Conservation (phyloP, 1,140 invertebrate genomes). For the Dysdera silvatica region DNA sequence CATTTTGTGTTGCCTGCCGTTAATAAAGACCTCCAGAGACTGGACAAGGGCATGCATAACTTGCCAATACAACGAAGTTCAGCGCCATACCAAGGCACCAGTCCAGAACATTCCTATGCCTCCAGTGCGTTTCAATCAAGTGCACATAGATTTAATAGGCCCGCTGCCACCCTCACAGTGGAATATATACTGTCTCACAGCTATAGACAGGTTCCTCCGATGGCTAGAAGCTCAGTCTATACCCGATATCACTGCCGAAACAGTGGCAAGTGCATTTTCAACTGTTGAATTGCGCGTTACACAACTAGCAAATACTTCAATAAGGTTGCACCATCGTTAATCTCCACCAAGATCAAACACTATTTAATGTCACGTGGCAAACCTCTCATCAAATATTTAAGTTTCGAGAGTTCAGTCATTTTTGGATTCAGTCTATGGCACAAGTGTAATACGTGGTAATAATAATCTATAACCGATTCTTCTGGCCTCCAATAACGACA, state of each 20-base stretch:
- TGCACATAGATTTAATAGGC: constrained; percentile 50
- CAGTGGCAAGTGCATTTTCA: constrained; percentile 38
- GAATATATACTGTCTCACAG: constrained; percentile 43
- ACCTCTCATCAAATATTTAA: too few relatives aligned
- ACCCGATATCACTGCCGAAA: constrained; percentile 40
- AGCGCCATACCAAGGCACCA: constrained; percentile 25
- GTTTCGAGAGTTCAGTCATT: too few relatives aligned
- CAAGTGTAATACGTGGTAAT: too few relatives aligned
- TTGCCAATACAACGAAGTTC: constrained; percentile 22
- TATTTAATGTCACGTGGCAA: too few relatives aligned
- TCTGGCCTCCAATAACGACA: too few relatives aligned
- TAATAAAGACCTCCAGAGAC: background rate
- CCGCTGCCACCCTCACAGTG: constrained; percentile 41
- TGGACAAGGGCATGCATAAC: constrained; percentile 1
- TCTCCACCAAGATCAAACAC: too few relatives aligned
- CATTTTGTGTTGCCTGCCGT: constrained; percentile 22
- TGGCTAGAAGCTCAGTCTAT: constrained; percentile 45
- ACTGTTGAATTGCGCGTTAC: constrained; percentile 40
- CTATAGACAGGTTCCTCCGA: constrained; percentile 45
- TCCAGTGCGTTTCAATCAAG: constrained; percentile 38
- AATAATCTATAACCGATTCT: too few relatives aligned
- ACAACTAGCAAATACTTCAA: constrained; percentile 35
- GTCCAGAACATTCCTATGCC: background rate
- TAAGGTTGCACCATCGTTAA: too few relatives aligned
- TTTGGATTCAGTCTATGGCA: too few relatives aligned